Base-by-base conservation (phyloP, 2,888 invertebrate species). In the Idaea biselata region DNA sequence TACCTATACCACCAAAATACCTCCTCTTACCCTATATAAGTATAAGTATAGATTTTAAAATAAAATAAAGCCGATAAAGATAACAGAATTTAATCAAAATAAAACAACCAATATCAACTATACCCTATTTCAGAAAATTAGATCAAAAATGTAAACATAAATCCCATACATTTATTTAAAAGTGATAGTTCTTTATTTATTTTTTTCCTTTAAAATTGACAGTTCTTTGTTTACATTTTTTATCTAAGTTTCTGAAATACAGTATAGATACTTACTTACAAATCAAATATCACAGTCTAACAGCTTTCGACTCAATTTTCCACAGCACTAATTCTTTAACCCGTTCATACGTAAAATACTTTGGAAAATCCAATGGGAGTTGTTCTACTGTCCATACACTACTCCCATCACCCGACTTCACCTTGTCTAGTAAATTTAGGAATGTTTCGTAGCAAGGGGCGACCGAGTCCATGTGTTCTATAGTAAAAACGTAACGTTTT, bases 361-460 rank as follows among this genome's bases (percentile, higher is more conserved):
- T 96, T 0, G 96, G 95, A 81, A 97, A 97, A 81, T 96, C 94
- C 54, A 95, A 85, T 2, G 94, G 90, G 59, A 97, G 77, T 76
- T 95, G 93, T 77, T 95, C 93, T 25, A 95, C 88, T 11, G 79
- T 88, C 94, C 96, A 94, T 25, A 87, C 86, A 70, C 84, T 82
- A 76, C 83, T 79, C 18, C 84, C 70, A 64, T 93, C 88, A 57
- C 89, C 86, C 61, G 82, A 81, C 74, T 88, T 88, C 7, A 94
- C 86, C 73, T 91, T 89, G 63, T 93, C 88, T 16, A 95, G 75
- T 66, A 94, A 88, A 44, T 94, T 91, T 0, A 96, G 86, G 87
- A 97, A 97, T 89, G 96, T 95, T 78, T 97, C 97, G 77, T 96
- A 97, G 89, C 97, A 97, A 0, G 97, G 97, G 0, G 97, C 97